Conservation (phyloP, 1,140 invertebrate genomes). For the Hestina assimilis region DNA sequence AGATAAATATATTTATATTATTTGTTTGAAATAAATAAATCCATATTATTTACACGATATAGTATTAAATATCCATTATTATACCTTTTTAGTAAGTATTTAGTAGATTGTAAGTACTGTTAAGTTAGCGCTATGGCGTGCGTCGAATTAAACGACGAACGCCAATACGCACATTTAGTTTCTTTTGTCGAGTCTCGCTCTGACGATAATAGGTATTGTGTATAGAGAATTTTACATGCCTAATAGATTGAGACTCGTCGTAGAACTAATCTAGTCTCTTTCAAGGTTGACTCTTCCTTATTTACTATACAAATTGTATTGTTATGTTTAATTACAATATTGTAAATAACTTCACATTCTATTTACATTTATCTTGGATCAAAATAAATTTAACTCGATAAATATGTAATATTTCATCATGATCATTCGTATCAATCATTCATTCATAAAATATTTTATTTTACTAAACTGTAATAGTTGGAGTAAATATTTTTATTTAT, state of each 20-base stretch:
- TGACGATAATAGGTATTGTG: background rate
- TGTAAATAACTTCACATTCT: constrained; percentile 1
- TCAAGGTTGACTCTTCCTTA: constrained; percentile 11
- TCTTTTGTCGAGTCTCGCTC: constrained; percentile 56
- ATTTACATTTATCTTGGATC: too few species aligned
- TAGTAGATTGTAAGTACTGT: constrained; percentile 22
- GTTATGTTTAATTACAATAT: constrained; percentile 2
- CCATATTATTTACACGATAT: constrained; percentile 2
- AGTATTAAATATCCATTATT: background rate
- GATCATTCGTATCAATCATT: background rate
- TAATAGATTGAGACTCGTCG: constrained; percentile 50
- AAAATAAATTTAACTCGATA: background rate
- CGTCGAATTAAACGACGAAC: constrained; percentile 53
- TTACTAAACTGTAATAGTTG: background rate
- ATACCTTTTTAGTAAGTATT: constrained; percentile 8
- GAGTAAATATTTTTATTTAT: background rate
- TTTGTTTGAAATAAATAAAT: too few species aligned
- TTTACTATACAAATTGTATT: background rate
- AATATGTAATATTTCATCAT: background rate
- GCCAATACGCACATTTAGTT: constrained; percentile 62
- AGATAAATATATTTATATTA: too few species aligned
- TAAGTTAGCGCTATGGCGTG: constrained; percentile 51
- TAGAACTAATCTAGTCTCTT: constrained; percentile 72
- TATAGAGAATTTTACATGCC: background rate
- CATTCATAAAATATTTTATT: too few species aligned